phyloP scores from a whole-genome alignment of 1,140 invertebrate species.

The Euura lappo region DNA sequence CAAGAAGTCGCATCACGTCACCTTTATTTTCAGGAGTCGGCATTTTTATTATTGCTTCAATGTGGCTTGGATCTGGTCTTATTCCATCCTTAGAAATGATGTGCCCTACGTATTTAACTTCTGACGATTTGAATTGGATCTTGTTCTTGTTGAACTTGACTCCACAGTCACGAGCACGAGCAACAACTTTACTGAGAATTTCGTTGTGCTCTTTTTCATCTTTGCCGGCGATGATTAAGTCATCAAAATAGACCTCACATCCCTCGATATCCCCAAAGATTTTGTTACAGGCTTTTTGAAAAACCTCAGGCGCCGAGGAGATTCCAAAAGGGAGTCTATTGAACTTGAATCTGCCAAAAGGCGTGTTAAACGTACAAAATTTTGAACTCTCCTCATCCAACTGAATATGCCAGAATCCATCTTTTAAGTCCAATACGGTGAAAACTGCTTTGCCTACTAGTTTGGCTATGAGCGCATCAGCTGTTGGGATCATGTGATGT shows the following conservation, averaged over 20 bases:
- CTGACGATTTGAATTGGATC: slow-evolving; percentile 27
- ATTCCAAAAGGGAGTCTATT: slow-evolving; percentile 49
- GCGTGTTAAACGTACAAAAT: slow-evolving; percentile 30
- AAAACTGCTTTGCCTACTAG: slow-evolving; percentile 21
- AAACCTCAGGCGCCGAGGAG: slow-evolving; percentile 48
- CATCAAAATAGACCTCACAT: slow-evolving; percentile 40
- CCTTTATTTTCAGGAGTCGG: slow-evolving; percentile 31
- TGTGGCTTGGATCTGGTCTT: slow-evolving; percentile 29
- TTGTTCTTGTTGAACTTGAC: slow-evolving; percentile 37
- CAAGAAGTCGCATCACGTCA: slow-evolving; percentile 35
- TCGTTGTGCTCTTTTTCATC: slow-evolving; percentile 37
- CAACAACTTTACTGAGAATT: slow-evolving; percentile 38
- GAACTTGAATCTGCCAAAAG: slow-evolving; percentile 36
- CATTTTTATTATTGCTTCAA: slow-evolving; percentile 38
- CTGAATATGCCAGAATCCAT: slow-evolving; percentile 23
- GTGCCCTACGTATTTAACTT: slow-evolving; percentile 36
- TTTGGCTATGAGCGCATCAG: slow-evolving; percentile 23
- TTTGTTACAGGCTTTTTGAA: slow-evolving; percentile 33
- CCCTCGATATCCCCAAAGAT: slow-evolving; percentile 36
- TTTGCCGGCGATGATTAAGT: slow-evolving; percentile 36
- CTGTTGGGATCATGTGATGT: slow-evolving; percentile 30
- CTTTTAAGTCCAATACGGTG: slow-evolving; percentile 21
- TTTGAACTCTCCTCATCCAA: slow-evolving; percentile 24
- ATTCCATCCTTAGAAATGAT: slow-evolving; percentile 28
- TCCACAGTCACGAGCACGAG: slow-evolving; percentile 23